Conservation (phyloP, 2,797 vertebrate genomes). For the Antennarius maculatus region DNA sequence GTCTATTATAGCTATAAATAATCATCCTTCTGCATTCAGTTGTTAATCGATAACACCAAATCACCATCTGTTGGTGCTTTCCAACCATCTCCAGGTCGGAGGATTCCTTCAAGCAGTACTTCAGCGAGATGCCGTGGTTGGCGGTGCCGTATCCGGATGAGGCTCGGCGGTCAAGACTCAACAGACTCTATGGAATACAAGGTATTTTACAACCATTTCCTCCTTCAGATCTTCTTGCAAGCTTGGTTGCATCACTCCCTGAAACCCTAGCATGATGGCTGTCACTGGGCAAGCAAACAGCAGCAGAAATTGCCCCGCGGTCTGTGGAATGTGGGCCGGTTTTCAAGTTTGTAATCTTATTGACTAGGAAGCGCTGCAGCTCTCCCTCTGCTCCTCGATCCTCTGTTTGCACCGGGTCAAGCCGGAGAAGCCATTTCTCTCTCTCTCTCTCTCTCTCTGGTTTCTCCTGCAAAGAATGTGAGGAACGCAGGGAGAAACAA, state of each 20-base stretch:
- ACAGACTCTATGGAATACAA: slow-evolving; percentile 97
- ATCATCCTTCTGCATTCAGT: neutral
- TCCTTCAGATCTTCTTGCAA: slow-evolving; percentile 1
- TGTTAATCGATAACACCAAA: neutral
- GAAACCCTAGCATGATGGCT: slow-evolving; percentile 37
- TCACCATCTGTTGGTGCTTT: slow-evolving; percentile 6
- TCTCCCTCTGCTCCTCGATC: slow-evolving; percentile 24
- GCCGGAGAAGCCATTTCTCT: slow-evolving; percentile 27
- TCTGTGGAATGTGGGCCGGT: slow-evolving; percentile 68
- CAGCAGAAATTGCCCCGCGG: slow-evolving; percentile 42
- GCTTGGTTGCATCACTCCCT: slow-evolving; percentile 23
- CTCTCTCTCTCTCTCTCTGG: slow-evolving; percentile 31
- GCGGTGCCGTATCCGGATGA: slow-evolving; percentile 93
- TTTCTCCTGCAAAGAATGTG: slow-evolving; percentile 74
- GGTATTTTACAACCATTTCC: slow-evolving; percentile 75
- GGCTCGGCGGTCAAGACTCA: slow-evolving; percentile 92
- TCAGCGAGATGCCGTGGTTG: slow-evolving; percentile 99
- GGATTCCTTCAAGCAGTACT: slow-evolving; percentile 98
- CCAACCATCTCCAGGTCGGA: slow-evolving; percentile 85
- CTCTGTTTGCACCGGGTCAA: slow-evolving; percentile 40
- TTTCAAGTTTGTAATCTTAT: slow-evolving; percentile 64
- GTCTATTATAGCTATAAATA: neutral
- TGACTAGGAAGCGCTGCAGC: slow-evolving; percentile 34
- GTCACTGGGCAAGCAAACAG: slow-evolving; percentile 23
- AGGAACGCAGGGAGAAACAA: slow-evolving; percentile 75